Evolutionary conservation across 64 coral and sea anemone species (phyloP).

Genomic region (Montipora sp.): DNA sequence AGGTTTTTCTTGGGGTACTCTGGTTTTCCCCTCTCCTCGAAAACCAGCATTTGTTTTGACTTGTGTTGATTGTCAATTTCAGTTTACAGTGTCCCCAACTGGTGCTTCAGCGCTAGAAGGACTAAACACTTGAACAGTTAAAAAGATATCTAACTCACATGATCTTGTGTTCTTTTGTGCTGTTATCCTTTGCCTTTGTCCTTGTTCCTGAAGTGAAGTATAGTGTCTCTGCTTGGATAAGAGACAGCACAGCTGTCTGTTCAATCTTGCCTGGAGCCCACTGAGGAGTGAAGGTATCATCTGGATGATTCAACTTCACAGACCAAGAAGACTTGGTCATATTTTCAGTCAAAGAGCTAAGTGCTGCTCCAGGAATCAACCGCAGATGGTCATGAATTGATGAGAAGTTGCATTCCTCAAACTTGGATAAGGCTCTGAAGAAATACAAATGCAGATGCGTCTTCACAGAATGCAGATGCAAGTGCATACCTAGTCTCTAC

Average conservation of each 20-base stretch:
- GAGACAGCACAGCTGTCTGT: conserved; percentile 77
- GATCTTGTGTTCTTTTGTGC: conserved; percentile 72
- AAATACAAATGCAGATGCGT: neutral
- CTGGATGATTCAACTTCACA: conserved; percentile 35
- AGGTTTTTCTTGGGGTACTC: too few relatives aligned
- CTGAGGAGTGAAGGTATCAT: conserved; percentile 72
- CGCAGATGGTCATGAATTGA: conserved; percentile 74
- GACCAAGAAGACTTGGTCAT: conserved; percentile 82
- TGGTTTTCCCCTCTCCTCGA: too few relatives aligned
- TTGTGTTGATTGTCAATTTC: neutral
- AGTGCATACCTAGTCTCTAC: too few relatives aligned
- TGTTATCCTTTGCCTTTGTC: conserved; percentile 53
- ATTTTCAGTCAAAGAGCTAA: conserved; percentile 88
- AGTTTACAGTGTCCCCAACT: too few relatives aligned
- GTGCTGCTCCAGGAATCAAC: conserved; percentile 86
- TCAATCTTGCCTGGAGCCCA: conserved; percentile 74
- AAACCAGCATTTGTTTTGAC: too few relatives aligned
- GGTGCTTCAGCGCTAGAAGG: too few relatives aligned
- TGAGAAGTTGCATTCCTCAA: conserved; percentile 90
- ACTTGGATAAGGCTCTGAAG: conserved; percentile 85
- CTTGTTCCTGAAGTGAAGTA: conserved; percentile 59
- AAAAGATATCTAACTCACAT: conserved; percentile 52
- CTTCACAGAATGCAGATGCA: neutral
- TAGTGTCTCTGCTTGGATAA: conserved; percentile 89
- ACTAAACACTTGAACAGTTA: too few relatives aligned